Evolutionary conservation across 2,888 invertebrate genomes (phyloP), one percentile per base, ranked within the genome.

Genomic region (Idaea biselata): DNA sequence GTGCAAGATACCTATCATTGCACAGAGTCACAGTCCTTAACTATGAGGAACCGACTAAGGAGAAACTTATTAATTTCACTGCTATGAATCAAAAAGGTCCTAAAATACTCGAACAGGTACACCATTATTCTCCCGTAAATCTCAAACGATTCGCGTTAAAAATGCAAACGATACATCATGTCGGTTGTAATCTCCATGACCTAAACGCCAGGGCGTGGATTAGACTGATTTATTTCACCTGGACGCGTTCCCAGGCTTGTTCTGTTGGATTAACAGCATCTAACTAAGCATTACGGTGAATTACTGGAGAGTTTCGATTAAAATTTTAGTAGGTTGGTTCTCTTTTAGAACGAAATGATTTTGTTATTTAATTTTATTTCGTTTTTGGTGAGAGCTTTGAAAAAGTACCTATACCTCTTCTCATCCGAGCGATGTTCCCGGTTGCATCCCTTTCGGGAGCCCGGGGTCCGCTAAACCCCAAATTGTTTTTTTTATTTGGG

Each of bases 201-300:
- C 81, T 80, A 71, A 72, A 73, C 71, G 77, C 75, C 69, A 74
- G 70, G 72, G 68, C 72, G 67, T 69, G 81, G 81, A 81, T 82
- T 78, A 82, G 69, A 74, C 68, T 65, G 74, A 82, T 82, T 82
- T 80, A 82, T 79, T 73, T 73, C 75, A 78, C 69, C 74, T 75
- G 74, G 74, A 69, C 66, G 62, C 62, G 64, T 68, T 61, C 58
- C 66, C 68, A 69, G 74, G 73, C 68, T 75, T 78, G 78, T 74
- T 71, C 71, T 63, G 66, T 63, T 44, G 70, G 72, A 70, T 74
- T 73, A 72, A 69, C 72, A 70, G 69, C 74, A 74, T 73, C 71
- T 77, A 70, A 71, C 74, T 65, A 60, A 58, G 78, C 78, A 72
- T 78, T 79, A 78, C 61, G 61, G 18, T 68, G 68, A 70, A 66